These are phyloP conservation scores for Allygus modestus DNA, from an alignment of 2,888 invertebrate genomes.

Conservation along the genomic window DNA sequence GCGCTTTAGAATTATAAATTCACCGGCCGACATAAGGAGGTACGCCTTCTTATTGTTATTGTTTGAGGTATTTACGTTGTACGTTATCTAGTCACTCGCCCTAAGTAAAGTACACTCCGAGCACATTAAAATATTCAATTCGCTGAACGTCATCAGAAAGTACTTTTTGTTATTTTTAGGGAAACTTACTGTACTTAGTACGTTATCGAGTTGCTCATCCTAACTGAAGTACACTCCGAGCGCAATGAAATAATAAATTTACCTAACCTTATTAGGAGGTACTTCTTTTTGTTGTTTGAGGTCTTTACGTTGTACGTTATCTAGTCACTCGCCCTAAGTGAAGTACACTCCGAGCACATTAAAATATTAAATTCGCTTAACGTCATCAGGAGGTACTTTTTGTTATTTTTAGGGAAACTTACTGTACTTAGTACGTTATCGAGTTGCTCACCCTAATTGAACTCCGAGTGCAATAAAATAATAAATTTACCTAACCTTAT, in stretches of 20 bases:
- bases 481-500: background rate
- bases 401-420: constrained; percentile 1
- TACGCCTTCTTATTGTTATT: too few relatives aligned
- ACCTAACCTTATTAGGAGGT: background rate
- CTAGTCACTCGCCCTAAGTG: constrained; percentile 6
- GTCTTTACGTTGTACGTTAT: constrained; percentile 11
- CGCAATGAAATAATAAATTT: constrained; percentile 3
- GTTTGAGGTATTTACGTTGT: constrained; percentile 8
- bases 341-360: background rate
- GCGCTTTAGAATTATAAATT: too few relatives aligned
- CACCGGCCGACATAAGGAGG: too few relatives aligned
- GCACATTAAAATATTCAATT: background rate
- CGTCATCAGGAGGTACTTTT: too few relatives aligned
- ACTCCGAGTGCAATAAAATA: background rate
- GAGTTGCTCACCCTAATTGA: background rate
- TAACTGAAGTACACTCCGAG: background rate
- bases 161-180: too few relatives aligned
- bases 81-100: constrained; percentile 8
- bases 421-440: background rate
- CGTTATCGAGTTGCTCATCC: constrained; percentile 8
- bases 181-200: background rate
- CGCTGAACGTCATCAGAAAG: background rate
- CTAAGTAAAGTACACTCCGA: background rate
- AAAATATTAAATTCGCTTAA: background rate
- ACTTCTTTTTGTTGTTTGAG: too few relatives aligned